A percentile compares a stretch with the other conserved stretches of the same genome.
phyloP scores from a whole-genome alignment of 1,140 invertebrate genomes.

The Batillaria attramentaria region DNA sequence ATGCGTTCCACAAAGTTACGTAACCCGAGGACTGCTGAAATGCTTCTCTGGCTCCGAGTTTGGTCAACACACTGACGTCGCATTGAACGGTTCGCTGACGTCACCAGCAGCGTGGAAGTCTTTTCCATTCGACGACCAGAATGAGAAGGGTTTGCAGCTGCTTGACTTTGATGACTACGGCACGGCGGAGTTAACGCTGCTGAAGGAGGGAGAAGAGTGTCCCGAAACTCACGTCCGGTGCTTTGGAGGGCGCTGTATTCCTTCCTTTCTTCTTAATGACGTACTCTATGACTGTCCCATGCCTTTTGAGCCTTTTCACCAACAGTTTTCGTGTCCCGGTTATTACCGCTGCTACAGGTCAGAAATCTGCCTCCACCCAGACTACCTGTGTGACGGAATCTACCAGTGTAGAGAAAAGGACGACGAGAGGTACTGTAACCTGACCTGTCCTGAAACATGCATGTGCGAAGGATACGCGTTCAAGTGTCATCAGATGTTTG shows the following conservation, averaged over 20 bases:
- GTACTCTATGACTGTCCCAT: background rate
- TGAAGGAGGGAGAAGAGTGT: background rate
- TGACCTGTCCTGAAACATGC: conserved; percentile 22
- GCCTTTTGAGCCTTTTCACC: background rate
- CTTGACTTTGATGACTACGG: conserved; percentile 1
- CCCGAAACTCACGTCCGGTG: background rate
- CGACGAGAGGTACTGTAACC: conserved; percentile 32
- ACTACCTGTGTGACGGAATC: conserved; percentile 26
- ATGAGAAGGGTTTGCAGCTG: conserved; percentile 1
- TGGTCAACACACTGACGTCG: too few relatives aligned
- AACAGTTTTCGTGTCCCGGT: background rate
- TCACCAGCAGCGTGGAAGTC: background rate
- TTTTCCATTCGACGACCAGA: background rate
- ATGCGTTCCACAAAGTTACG: background rate
- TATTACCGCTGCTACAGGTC: conserved; percentile 28
- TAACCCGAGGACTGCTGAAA: too few relatives aligned
- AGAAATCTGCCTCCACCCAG: conserved; percentile 3
- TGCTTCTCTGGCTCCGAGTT: too few relatives aligned
- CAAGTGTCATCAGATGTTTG: background rate
- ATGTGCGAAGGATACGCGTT: conserved; percentile 28
- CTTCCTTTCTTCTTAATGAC: conserved; percentile 14
- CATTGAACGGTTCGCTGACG: background rate
- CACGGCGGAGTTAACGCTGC: background rate
- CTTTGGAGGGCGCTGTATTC: background rate
- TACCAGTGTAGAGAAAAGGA: conserved; percentile 36